Percentiles rank a stretch among this genome's conserved stretches.
Evolutionary conservation across 1,140 invertebrate genomes (phyloP).

Genomic region (Diuraphis noxia): DNA sequence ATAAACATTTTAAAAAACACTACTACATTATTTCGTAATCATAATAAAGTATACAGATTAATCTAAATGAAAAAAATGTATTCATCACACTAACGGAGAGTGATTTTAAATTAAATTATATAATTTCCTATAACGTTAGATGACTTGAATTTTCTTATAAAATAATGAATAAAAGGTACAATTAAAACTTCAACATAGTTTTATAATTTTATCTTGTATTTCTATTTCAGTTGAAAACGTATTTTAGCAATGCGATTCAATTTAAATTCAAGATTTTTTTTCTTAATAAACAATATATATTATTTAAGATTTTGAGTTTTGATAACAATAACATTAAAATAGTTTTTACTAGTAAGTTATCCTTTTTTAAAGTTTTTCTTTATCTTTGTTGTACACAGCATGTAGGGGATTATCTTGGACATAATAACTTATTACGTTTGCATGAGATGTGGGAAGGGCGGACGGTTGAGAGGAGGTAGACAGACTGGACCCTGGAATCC

Average conservation of each 20-base stretch:
- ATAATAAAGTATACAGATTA: no score
- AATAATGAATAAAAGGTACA: conserved; percentile 20
- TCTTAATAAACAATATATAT: not conserved
- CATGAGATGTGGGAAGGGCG: conserved; percentile 50
- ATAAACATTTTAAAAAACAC: not conserved
- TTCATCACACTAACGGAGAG: not conserved
- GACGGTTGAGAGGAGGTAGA: conserved; percentile 44
- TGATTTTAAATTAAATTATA: not conserved
- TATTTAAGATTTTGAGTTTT: conserved; percentile 15
- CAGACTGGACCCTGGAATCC: conserved; percentile 53
- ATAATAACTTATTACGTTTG: conserved; percentile 53
- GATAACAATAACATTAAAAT: conserved; percentile 47
- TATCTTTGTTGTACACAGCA: conserved; percentile 42
- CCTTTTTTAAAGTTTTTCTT: conserved; percentile 40
- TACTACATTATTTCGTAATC: not conserved
- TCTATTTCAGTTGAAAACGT: not conserved
- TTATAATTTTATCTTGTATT: not conserved
- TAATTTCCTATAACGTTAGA: not conserved
- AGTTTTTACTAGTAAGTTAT: conserved; percentile 39
- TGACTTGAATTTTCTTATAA: not conserved
- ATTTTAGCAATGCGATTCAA: conserved; percentile 33
- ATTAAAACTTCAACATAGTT: conserved; percentile 25
- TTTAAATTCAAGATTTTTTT: conserved; percentile 43
- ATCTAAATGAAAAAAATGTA: not conserved
- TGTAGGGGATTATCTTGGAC: conserved; percentile 51